These are phyloP conservation scores for Sciurus carolinensis DNA, from an alignment of 2,797 vertebrate genomes.

Conservation along the genomic window DNA sequence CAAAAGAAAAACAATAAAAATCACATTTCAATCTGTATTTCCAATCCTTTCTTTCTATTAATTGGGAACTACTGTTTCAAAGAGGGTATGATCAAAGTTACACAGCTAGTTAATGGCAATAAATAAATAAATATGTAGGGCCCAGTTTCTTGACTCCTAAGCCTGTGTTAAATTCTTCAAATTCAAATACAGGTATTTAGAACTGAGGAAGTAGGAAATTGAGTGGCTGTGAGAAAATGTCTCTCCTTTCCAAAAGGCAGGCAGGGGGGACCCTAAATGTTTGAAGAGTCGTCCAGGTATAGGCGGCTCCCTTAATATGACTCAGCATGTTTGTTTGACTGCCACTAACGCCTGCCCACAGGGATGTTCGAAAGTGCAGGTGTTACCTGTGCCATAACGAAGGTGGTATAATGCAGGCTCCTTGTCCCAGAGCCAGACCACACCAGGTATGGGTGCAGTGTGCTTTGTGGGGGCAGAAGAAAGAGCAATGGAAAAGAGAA, in stretches of 20 bases:
- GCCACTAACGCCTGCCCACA: neutral
- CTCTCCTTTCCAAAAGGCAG: neutral
- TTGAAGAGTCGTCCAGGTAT: neutral
- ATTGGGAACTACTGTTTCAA: neutral
- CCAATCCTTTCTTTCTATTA: neutral
- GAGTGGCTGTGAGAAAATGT: neutral
- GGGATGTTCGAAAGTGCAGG: constrained; percentile 48
- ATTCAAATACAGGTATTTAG: neutral
- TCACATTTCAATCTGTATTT: neutral
- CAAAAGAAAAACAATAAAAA: neutral
- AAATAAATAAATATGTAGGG: neutral
- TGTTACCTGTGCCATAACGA: neutral
- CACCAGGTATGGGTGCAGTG: neutral
- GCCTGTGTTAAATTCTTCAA: neutral
- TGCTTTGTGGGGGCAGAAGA: neutral
- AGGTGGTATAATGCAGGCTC: neutral
- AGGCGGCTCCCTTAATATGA: neutral
- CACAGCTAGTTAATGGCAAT: neutral
- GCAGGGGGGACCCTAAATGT: neutral
- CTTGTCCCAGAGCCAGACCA: neutral
- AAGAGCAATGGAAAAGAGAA: neutral
- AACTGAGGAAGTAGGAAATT: neutral
- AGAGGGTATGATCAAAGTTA: neutral
- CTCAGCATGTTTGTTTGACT: constrained; percentile 29
- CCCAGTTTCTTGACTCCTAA: neutral